Conservation (phyloP, 2,888 invertebrate species). For the Stenchaetothrips biformis region DNA sequence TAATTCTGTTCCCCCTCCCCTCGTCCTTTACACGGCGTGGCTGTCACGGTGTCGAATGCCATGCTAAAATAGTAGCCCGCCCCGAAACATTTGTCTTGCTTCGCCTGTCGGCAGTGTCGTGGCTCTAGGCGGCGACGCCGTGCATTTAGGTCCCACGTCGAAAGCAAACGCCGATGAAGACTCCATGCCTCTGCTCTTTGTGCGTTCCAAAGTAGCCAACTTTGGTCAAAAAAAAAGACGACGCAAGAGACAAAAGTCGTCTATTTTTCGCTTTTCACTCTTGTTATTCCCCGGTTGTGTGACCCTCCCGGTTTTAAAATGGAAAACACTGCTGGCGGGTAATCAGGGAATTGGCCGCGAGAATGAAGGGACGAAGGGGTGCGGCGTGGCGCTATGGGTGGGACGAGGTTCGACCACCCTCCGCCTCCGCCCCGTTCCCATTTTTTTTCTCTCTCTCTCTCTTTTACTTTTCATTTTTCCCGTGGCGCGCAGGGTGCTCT, state of each 20-base stretch:
- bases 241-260: background rate
- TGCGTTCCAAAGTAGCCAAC: background rate
- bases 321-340: background rate
- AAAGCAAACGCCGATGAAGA: background rate
- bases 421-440: background rate
- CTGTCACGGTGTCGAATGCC: constrained; percentile 20
- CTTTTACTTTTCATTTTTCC: background rate
- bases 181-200: background rate
- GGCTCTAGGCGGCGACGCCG: background rate
- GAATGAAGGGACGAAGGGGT: constrained; percentile 14
- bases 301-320: background rate
- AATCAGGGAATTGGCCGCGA: background rate
- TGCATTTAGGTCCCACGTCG: background rate
- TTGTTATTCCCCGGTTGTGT: background rate
- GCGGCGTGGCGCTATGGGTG: background rate
- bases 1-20: background rate
- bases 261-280: background rate
- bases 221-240: too few species aligned
- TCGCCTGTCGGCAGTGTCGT: background rate
- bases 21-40: background rate
- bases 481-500: too few species aligned
- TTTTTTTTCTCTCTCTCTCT: background rate
- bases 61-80: constrained; percentile 20
- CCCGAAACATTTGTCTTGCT: constrained; percentile 19
- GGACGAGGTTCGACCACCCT: constrained; percentile 5